A percentile compares a stretch with the other conserved stretches of the same genome.
Evolutionary conservation across 1,140 invertebrate genomes (phyloP).

Genomic region (Camponotus floridanus): DNA sequence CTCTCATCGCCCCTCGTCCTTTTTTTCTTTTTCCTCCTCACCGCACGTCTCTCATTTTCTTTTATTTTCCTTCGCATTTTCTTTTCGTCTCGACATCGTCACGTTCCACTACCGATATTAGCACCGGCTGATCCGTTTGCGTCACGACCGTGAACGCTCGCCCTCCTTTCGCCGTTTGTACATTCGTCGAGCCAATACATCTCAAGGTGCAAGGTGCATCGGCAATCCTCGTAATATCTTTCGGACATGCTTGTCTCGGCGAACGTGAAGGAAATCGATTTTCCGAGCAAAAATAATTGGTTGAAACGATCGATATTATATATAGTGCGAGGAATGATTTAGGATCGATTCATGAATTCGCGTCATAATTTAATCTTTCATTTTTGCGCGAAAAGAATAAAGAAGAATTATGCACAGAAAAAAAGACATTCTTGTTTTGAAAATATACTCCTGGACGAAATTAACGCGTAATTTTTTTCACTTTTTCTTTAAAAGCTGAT

Average conservation of each 20-base stretch:
- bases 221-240: background rate
- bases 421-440: too few relatives aligned
- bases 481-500: too few relatives aligned
- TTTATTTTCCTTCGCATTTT: constrained; percentile 56
- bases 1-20: background rate
- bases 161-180: constrained; percentile 66
- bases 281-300: constrained; percentile 10
- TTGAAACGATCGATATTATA: constrained; percentile 17
- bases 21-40: background rate
- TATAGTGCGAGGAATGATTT: constrained; percentile 5
- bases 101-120: constrained; percentile 77
- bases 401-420: too few relatives aligned
- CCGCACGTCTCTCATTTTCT: background rate
- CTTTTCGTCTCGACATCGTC: constrained; percentile 66
- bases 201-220: constrained; percentile 7
- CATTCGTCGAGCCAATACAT: constrained; percentile 29
- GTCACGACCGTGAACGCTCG: constrained; percentile 74
- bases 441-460: too few relatives aligned
- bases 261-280: background rate
- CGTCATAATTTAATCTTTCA: too few relatives aligned
- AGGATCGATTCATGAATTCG: background rate
- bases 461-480: too few relatives aligned
- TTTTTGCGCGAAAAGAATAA: too few relatives aligned
- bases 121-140: constrained; percentile 68
- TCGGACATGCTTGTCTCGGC: background rate